phyloP scores from a whole-genome alignment of 2,797 vertebrate species.

The Peromyscus aztecus region DNA sequence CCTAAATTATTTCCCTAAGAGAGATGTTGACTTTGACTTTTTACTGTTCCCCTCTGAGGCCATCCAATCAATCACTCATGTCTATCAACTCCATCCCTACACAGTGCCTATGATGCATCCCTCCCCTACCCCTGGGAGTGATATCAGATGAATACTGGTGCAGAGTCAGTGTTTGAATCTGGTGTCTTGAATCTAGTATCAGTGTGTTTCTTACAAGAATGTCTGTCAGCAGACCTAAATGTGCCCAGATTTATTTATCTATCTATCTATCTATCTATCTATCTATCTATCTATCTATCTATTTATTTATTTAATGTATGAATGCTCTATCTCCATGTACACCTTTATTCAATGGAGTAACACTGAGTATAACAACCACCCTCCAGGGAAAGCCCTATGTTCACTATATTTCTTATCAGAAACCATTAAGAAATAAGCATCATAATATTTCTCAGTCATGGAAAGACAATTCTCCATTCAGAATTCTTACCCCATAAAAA shows the following conservation, averaged over 20 bases:
- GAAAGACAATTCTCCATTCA: background rate
- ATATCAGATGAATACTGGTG: background rate
- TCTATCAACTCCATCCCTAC: background rate
- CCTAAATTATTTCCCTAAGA: too few species aligned
- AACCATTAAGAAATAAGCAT: background rate
- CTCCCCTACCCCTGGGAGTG: too few species aligned
- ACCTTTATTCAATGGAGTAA: background rate
- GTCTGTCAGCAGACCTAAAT: background rate
- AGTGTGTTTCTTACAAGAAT: background rate
- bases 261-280: too few species aligned
- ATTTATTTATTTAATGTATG: background rate
- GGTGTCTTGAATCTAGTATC: background rate
- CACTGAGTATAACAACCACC: background rate
- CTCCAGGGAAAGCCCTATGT: background rate
- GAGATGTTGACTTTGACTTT: too few species aligned
- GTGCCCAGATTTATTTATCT: too few species aligned
- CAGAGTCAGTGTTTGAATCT: background rate
- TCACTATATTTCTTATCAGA: background rate
- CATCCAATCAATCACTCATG: background rate
- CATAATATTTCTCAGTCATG: background rate
- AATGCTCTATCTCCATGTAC: background rate
- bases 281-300: too few species aligned
- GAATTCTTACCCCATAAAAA: slow-evolving; percentile 5
- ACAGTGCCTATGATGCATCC: background rate
- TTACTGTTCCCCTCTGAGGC: background rate